Evolutionary conservation across 2,888 invertebrate species (phyloP).

Genomic region (Scaptomyza parva): DNA sequence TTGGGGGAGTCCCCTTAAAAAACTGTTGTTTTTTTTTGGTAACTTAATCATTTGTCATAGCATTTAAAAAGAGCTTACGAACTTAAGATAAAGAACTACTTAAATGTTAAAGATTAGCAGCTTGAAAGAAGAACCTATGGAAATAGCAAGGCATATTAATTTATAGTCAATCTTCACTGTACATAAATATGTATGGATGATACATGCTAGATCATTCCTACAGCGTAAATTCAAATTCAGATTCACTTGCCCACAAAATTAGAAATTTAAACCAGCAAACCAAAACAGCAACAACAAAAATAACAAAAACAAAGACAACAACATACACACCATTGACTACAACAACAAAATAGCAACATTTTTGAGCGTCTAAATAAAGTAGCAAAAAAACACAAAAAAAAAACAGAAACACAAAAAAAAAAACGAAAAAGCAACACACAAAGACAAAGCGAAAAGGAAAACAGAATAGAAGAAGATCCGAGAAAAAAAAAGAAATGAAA

Average conservation of each 20-base stretch:
- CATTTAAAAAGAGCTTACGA: too few relatives aligned
- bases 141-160: too few relatives aligned
- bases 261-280: slow-evolving; percentile 72
- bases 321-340: slow-evolving; percentile 29
- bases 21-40: not conserved
- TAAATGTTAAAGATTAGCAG: too few relatives aligned
- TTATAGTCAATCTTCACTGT: slow-evolving; percentile 26
- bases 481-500: slow-evolving; percentile 4
- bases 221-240: slow-evolving; percentile 74
- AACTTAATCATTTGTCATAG: slow-evolving; percentile 1
- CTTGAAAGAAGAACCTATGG: too few relatives aligned
- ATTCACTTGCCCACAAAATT: slow-evolving; percentile 81
- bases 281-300: slow-evolving; percentile 39
- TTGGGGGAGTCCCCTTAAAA: not conserved
- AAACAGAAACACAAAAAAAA: slow-evolving; percentile 14
- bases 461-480: slow-evolving; percentile 39
- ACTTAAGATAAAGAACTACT: too few relatives aligned
- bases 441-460: slow-evolving; percentile 21
- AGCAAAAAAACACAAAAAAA: slow-evolving; percentile 43
- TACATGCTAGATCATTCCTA: slow-evolving; percentile 65
- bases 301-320: slow-evolving; percentile 49
- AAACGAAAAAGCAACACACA: slow-evolving; percentile 21
- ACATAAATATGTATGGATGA: slow-evolving; percentile 31
- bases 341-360: slow-evolving; percentile 64
- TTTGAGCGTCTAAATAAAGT: slow-evolving; percentile 73